These are phyloP conservation scores for Drosophila murphyi DNA, from an alignment of 1,140 invertebrate genomes.

Conservation along the genomic window DNA sequence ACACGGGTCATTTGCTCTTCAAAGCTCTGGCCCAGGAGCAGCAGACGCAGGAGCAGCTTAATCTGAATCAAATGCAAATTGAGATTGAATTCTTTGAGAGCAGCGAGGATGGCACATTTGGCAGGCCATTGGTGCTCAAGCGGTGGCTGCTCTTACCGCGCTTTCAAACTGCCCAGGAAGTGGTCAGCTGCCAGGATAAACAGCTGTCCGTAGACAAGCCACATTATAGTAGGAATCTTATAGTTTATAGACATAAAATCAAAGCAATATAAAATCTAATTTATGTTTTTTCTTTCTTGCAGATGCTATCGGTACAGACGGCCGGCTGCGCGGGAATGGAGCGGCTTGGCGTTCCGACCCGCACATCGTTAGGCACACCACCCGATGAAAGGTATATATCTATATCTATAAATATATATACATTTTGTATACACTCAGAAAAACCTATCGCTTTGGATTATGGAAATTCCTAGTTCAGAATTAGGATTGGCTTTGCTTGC, in stretches of 20 bases:
- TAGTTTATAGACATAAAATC: not conserved
- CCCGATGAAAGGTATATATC: constrained; percentile 77
- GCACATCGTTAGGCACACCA: constrained; percentile 81
- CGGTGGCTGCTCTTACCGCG: constrained; percentile 49
- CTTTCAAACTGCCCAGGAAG: constrained; percentile 43
- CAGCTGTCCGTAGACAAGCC: not conserved
- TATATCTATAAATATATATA: not conserved
- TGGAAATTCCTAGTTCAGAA: no score
- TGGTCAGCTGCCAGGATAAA: constrained; percentile 57
- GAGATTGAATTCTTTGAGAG: constrained; percentile 33
- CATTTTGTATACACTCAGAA: no score
- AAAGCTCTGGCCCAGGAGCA: constrained; percentile 3
- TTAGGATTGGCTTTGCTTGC: no score
- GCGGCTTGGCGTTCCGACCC: constrained; percentile 87
- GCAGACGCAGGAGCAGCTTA: not conserved
- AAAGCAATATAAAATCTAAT: not conserved
- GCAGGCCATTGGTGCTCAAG: constrained; percentile 36
- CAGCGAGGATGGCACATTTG: not conserved
- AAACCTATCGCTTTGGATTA: no score
- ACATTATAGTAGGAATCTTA: constrained; percentile 5
- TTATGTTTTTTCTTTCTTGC: constrained; percentile 75
- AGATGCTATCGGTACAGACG: constrained; percentile 89
- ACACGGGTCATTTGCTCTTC: constrained; percentile 42
- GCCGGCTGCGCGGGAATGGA: constrained; percentile 89
- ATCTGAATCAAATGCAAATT: constrained; percentile 45